Conservation (phyloP, 2,797 vertebrate species). For the Chrosomus eos region DNA sequence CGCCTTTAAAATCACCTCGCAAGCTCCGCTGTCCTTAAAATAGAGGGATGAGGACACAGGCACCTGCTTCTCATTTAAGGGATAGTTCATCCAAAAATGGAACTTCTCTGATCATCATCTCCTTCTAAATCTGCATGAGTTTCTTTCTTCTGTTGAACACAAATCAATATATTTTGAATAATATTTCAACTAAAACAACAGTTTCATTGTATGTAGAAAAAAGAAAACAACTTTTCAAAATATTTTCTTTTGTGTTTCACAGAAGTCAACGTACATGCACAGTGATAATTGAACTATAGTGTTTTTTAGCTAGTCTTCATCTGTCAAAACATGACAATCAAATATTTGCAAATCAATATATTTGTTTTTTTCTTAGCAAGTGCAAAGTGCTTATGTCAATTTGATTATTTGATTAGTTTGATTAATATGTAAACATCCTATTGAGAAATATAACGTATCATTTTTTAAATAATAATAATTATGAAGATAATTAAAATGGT, state of each 20-base stretch:
- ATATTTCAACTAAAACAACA: no score
- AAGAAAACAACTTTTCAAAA: background rate
- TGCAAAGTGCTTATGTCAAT: background rate
- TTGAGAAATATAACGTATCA: background rate
- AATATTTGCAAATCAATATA: background rate
- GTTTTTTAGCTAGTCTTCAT: no score
- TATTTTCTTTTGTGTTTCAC: background rate
- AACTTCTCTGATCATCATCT: background rate
- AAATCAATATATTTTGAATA: no score
- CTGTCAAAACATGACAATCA: background rate
- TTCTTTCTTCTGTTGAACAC: background rate
- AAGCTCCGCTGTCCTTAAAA: conserved; percentile 67
- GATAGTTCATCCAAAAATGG: background rate
- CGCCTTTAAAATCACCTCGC: conserved; percentile 70
- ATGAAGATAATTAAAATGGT: background rate
- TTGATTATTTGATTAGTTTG: background rate
- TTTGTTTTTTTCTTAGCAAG: background rate
- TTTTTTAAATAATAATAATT: background rate
- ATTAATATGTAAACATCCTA: background rate
- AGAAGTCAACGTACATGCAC: background rate
- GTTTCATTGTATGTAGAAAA: background rate
- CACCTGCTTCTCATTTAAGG: conserved; percentile 7
- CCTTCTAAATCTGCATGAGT: background rate
- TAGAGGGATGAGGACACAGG: conserved; percentile 37
- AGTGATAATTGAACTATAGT: no score